Conservation (phyloP, 2,113 vertebrate species). For the Dipodomys spectabilis region DNA sequence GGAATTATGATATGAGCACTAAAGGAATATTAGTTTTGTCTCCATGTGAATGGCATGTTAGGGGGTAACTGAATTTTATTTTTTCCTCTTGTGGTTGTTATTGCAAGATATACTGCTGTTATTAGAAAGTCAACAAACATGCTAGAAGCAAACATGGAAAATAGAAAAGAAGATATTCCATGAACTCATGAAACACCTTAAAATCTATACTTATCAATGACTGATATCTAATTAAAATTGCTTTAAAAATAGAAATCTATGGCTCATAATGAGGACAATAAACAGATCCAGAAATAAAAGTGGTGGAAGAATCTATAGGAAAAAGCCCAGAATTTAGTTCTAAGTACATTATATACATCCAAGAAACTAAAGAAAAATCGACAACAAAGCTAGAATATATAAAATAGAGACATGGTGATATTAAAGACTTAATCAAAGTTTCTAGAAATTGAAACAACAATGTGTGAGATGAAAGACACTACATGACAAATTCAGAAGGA, state of each 20-base stretch:
- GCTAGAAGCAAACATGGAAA: background rate
- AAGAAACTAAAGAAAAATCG: background rate
- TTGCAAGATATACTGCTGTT: background rate
- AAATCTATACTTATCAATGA: background rate
- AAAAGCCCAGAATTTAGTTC: background rate
- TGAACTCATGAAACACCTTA: background rate
- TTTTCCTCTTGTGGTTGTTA: background rate
- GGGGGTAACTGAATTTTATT: background rate
- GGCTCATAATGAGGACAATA: background rate
- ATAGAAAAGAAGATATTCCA: background rate
- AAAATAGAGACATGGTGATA: background rate
- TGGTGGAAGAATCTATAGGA: background rate
- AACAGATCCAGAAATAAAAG: background rate
- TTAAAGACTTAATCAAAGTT: background rate
- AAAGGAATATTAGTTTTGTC: background rate
- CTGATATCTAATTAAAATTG: background rate
- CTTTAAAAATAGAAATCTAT: background rate
- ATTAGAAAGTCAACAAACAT: background rate
- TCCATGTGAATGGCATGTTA: background rate
- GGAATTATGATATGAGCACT: background rate
- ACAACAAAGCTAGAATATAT: background rate
- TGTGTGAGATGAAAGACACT: background rate
- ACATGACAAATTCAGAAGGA: background rate
- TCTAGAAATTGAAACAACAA: background rate
- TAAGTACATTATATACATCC: background rate